Evolutionary conservation across 2,113 vertebrate genomes (phyloP), one percentile per base, ranked within the genome.

Genomic region (Aegotheles bennettii): DNA sequence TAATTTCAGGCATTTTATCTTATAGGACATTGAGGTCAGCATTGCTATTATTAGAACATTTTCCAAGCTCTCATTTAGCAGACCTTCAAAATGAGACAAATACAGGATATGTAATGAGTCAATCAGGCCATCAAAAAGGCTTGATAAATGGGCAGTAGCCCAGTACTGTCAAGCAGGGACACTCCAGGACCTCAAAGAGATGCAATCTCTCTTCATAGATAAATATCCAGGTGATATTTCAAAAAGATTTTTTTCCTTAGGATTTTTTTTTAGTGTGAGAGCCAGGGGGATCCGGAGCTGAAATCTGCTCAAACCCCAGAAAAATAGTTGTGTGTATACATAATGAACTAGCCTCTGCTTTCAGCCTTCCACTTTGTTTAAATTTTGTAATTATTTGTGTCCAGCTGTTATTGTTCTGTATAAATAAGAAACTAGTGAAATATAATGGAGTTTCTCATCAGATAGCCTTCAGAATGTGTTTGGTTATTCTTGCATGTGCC

Each of bases 311-410:
- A 65, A 89, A 91, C 45, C 65, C 21, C 36, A 43, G 89, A 64
- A 79, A 92, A 94, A 83, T 87, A 60, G 28, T 90, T 89, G 38
- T 69, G 47, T 11, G 18, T 77, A 50, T 31, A 38, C 5, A 10
- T 64, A 57, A 68, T 76, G 26, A 91, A 82, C 54, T 93, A 33
- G 29, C 85, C 36, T 87, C 57, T 90, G 77, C 74, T 91, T 95
- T 89, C 87, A 93, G 87, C 67, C 61, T 82, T 87, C 73, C 36
- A 19, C 87, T 94, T 69, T 96, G 86, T 95, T 95, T 96, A 91
- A 84, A 21, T 82, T 93, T 91, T 45, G 61, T 87, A 84, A 87
- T 93, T 94, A 79, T 79, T 94, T 87, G 61, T 95, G 57, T 84
- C 77, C 74, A 91, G 91, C 69, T 88, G 87, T 73, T 94, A 60